phyloP scores from a whole-genome alignment of 2,113 vertebrate species.

The Elephantulus edwardii region DNA sequence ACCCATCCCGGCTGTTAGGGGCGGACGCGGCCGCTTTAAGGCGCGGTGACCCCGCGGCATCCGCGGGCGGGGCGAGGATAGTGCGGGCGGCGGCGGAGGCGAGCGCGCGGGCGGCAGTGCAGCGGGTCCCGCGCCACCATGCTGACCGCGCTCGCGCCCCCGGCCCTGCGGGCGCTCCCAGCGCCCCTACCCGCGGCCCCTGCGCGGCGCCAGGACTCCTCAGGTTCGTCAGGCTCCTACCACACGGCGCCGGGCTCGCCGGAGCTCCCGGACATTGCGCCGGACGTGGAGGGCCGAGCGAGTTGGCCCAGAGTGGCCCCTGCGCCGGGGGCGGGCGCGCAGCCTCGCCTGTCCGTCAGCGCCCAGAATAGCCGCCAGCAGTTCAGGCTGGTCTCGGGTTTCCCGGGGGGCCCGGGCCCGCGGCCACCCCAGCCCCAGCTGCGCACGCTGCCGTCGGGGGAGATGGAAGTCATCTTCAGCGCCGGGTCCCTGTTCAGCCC shows the following conservation, averaged over 20 bases:
- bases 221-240: constrained; percentile 90
- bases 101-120: constrained; percentile 40
- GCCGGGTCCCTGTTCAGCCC: constrained; percentile 79
- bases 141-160: constrained; percentile 56
- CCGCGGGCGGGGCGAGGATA: constrained; percentile 72
- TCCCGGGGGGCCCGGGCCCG: constrained; percentile 65
- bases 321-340: constrained; percentile 68
- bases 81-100: constrained; percentile 38
- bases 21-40: constrained; percentile 76
- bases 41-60: constrained; percentile 65
- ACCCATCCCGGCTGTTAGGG: neutral
- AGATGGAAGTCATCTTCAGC: constrained; percentile 80
- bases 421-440: constrained; percentile 72
- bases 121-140: constrained; percentile 64
- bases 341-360: constrained; percentile 79
- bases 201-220: constrained; percentile 77
- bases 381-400: constrained; percentile 64
- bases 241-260: constrained; percentile 89
- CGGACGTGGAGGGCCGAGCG: constrained; percentile 55
- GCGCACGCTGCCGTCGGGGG: constrained; percentile 80
- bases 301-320: constrained; percentile 68
- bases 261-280: constrained; percentile 63
- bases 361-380: constrained; percentile 80
- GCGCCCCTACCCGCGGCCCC: neutral
- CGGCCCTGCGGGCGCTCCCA: constrained; percentile 30